Conservation (phyloP, 2,797 vertebrate genomes). For the Cyprinella venusta region DNA sequence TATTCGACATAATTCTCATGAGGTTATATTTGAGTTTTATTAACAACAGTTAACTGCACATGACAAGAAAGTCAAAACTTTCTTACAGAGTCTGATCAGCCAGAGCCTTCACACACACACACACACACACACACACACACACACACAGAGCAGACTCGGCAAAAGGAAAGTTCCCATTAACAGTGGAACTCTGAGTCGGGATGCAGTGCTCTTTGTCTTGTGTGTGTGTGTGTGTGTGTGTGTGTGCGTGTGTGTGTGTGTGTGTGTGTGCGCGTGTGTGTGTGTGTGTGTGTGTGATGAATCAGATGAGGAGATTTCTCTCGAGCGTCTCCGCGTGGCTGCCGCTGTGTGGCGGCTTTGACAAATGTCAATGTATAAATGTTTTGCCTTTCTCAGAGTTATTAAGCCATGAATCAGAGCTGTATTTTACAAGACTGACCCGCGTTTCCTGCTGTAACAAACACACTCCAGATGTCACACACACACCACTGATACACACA, state of each 20-base stretch:
- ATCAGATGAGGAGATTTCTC: constrained; percentile 31
- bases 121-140: no score
- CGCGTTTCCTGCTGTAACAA: constrained; percentile 76
- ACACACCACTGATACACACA: background rate
- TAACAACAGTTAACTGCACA: constrained; percentile 59
- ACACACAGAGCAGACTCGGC: background rate
- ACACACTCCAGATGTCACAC: constrained; percentile 75
- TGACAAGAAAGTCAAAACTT: constrained; percentile 58
- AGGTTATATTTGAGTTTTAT: constrained; percentile 59
- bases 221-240: no score
- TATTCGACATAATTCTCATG: constrained; percentile 52
- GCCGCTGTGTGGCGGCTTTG: constrained; percentile 61
- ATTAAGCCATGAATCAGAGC: constrained; percentile 79
- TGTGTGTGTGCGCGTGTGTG: no score
- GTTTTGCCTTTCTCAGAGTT: constrained; percentile 77
- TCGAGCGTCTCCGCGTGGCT: constrained; percentile 39
- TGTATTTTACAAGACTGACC: constrained; percentile 71
- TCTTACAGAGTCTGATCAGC: constrained; percentile 43
- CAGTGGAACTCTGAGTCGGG: background rate
- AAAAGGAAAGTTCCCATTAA: background rate
- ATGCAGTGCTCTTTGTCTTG: background rate
- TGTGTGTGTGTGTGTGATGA: constrained; percentile 43
- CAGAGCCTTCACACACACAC: no score
- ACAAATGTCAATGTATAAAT: constrained; percentile 74
- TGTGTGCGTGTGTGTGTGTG: no score